Evolutionary conservation across 2,888 invertebrate genomes (phyloP).

Genomic region (Cheilosia grossa): DNA sequence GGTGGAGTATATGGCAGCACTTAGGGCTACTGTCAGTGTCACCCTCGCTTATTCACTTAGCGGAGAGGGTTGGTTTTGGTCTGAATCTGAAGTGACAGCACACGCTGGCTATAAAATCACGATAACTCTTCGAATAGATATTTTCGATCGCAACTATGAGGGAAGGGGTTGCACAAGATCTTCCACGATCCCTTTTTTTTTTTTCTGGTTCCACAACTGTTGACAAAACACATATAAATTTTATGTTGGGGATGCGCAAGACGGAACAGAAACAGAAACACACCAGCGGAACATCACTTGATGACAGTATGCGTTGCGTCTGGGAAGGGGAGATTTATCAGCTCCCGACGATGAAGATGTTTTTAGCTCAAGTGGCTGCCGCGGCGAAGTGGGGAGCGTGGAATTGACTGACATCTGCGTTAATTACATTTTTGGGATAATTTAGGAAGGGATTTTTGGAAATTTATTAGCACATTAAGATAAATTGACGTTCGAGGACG

Average conservation of each 20-base stretch:
- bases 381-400: slow-evolving; percentile 9
- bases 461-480: slow-evolving; percentile 75
- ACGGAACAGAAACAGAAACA: too few species aligned
- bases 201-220: slow-evolving; percentile 24
- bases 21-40: slow-evolving; percentile 33
- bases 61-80: slow-evolving; percentile 24
- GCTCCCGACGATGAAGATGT: slow-evolving; percentile 40
- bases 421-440: slow-evolving; percentile 72
- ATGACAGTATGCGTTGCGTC: slow-evolving; percentile 48
- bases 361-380: slow-evolving; percentile 43
- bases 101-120: slow-evolving; percentile 72
- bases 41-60: slow-evolving; percentile 53
- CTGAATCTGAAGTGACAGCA: slow-evolving; percentile 66
- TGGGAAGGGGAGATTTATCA: slow-evolving; percentile 63
- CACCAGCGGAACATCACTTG: slow-evolving; percentile 41
- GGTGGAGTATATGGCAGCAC: slow-evolving; percentile 56
- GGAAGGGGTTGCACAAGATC: slow-evolving; percentile 25
- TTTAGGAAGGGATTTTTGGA: slow-evolving; percentile 66
- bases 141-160: slow-evolving; percentile 8
- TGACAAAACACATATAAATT: slow-evolving; percentile 68
- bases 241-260: slow-evolving; percentile 43
- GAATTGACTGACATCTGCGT: slow-evolving; percentile 70
- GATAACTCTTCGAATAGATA: slow-evolving; percentile 60
- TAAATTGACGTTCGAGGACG: slow-evolving; percentile 64
- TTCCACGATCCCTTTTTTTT: slow-evolving; percentile 41